Evolutionary conservation across 2,113 vertebrate species (phyloP), one percentile per base, ranked within the genome.

Genomic region (Oostethus manadensis): DNA sequence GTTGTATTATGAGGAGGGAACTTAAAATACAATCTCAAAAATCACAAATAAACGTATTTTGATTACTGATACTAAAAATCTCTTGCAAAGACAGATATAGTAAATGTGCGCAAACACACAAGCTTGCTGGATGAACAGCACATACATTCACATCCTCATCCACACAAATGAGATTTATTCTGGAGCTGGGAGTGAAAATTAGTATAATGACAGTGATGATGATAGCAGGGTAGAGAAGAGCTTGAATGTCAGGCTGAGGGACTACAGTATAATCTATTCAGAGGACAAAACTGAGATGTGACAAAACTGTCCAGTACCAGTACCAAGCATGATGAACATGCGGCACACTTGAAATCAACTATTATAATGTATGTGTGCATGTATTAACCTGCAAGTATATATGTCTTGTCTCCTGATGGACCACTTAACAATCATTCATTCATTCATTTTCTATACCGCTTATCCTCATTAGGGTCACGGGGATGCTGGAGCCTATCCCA

Each of bases 381-480:
- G 22, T 26, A 53, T 43, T 43, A 48, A 35, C 50, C n/a, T 68
- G 46, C 33, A 46, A 45, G 42, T 60, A 51, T 42, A 6, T 72
- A 14, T 20, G 64, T 60, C 58, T 49, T 73, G 29, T 69, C 62
- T 58, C 53, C 66, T 62, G 62, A 51, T 21, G 51, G 75, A 53
- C 51, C 64, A 73, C 59, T 80, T 87, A 81, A 84, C 86, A 89
- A 86, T 82, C 83, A 70, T n/a, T n/a, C n/a, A n/a, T n/a, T n/a
- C n/a, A n/a, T n/a, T n/a, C n/a, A n/a, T n/a, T n/a, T n/a, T n/a
- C n/a, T n/a, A n/a, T n/a, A n/a, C n/a, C n/a, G n/a, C n/a, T n/a
- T n/a, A n/a, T n/a, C n/a, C n/a, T n/a, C n/a, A n/a, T n/a, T n/a
- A n/a, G n/a, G n/a, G n/a, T n/a, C n/a, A n/a, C n/a, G n/a, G n/a